These are phyloP conservation scores for Chironomus riparius DNA, from an alignment of 2,888 invertebrate species.

Conservation along the genomic window DNA sequence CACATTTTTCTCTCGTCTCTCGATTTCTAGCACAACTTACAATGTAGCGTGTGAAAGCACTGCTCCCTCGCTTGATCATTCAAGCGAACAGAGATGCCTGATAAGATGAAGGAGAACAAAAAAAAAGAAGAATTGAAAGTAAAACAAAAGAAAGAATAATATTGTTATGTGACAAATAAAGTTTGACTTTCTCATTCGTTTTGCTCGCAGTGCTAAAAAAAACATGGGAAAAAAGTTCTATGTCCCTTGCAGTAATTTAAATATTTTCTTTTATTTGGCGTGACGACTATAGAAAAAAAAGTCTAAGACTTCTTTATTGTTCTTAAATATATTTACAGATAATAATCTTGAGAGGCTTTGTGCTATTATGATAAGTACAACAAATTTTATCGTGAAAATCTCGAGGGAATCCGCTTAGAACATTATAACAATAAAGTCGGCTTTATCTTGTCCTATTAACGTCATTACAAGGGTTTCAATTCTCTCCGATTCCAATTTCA, in stretches of 20 bases:
- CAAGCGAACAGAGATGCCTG: background rate
- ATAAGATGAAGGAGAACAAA: background rate
- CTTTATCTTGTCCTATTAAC: no score
- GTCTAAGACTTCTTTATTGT: background rate
- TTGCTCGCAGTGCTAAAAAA: background rate
- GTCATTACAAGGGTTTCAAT: no score
- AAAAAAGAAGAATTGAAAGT: background rate
- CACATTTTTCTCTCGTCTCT: background rate
- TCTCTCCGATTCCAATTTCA: no score
- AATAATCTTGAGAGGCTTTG: no score
- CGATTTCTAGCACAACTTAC: background rate
- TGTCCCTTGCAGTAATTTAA: background rate
- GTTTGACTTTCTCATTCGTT: background rate
- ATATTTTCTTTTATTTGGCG: background rate
- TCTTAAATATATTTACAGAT: background rate
- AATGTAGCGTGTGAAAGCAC: background rate
- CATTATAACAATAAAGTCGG: no score
- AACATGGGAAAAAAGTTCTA: background rate
- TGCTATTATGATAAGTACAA: no score
- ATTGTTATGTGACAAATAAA: background rate
- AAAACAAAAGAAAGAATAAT: conserved; percentile 4
- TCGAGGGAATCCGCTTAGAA: no score
- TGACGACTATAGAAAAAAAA: background rate
- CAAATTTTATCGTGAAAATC: no score
- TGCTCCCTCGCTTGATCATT: background rate